Conservation (phyloP, 2,113 vertebrate genomes). For the Nothoprocta perdicaria region DNA sequence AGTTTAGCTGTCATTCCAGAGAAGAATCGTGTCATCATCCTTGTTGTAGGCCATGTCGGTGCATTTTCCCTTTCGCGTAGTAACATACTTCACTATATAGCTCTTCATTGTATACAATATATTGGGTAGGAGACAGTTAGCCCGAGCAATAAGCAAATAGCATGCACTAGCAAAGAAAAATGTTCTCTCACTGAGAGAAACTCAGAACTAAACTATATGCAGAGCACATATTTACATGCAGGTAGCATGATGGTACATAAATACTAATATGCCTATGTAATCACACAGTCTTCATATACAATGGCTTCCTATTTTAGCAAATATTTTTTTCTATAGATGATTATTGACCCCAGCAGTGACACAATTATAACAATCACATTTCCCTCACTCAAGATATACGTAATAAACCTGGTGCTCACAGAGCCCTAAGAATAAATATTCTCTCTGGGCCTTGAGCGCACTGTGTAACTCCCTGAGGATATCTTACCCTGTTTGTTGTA, state of each 20-base stretch:
- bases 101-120: neutral
- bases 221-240: rapidly evolving
- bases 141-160: neutral
- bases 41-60: neutral
- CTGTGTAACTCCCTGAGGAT: neutral
- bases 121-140: neutral
- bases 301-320: neutral
- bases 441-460: neutral
- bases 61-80: neutral
- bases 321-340: neutral
- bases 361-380: neutral
- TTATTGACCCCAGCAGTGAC: neutral
- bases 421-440: neutral
- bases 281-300: neutral
- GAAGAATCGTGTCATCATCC: neutral
- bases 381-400: neutral
- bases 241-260: neutral
- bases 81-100: neutral
- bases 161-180: neutral
- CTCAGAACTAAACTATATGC: neutral
- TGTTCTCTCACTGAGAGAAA: neutral
- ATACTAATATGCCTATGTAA: neutral
- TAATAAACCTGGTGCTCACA: neutral
- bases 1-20: neutral
- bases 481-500: neutral